Percentiles rank a stretch among this genome's conserved stretches.
phyloP scores from a whole-genome alignment of 2,888 invertebrate species.

The Carpatolechia fugitivella region DNA sequence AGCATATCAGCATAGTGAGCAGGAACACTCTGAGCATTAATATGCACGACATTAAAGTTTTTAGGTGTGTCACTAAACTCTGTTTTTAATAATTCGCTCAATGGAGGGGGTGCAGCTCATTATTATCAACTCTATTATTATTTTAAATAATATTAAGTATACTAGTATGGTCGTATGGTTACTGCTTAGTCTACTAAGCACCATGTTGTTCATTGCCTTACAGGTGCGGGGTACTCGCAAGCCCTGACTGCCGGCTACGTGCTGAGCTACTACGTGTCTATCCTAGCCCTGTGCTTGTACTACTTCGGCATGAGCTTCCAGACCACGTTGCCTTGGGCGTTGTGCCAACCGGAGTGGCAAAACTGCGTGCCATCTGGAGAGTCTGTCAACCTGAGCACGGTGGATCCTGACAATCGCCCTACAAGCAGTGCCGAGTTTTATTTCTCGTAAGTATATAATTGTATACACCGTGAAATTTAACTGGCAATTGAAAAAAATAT shows the following conservation, averaged over 20 bases:
- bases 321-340: conserved; percentile 85
- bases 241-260: conserved; percentile 82
- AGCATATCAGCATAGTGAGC: background rate
- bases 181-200: too few relatives aligned
- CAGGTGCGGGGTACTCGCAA: conserved; percentile 86
- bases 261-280: conserved; percentile 87
- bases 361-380: conserved; percentile 64
- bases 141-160: too few relatives aligned
- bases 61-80: background rate
- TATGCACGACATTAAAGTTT: background rate
- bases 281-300: conserved; percentile 86
- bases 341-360: conserved; percentile 80
- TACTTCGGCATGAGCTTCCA: conserved; percentile 86
- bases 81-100: too few relatives aligned
- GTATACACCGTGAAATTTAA: too few relatives aligned
- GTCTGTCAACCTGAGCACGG: conserved; percentile 30
- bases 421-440: conserved; percentile 80
- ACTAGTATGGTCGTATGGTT: too few relatives aligned
- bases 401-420: conserved; percentile 20
- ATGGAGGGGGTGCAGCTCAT: too few relatives aligned
- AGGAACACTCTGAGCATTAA: too few relatives aligned
- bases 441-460: conserved; percentile 75
- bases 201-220: conserved; percentile 20
- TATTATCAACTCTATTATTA: too few relatives aligned
- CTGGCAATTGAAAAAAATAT: too few relatives aligned